Conservation (phyloP, 2,888 invertebrate species). For the Phaedon cochleariae region DNA sequence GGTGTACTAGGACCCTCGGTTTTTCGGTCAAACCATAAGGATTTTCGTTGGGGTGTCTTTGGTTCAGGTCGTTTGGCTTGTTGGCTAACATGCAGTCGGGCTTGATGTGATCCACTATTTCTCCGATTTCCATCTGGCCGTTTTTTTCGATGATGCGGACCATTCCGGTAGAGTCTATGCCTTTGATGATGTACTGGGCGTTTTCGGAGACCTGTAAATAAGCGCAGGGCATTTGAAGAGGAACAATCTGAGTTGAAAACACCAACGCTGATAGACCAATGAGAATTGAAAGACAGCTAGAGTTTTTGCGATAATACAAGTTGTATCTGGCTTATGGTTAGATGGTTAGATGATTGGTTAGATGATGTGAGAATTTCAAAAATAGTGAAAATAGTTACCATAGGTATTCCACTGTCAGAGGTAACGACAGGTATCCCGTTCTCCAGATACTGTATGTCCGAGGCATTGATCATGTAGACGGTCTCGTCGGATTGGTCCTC, state of each 20-base stretch:
- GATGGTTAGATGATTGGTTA: no score
- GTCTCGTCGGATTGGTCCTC: slow-evolving; percentile 45
- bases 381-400: slow-evolving; percentile 34
- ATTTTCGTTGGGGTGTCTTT: slow-evolving; percentile 24
- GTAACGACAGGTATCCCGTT: slow-evolving; percentile 47
- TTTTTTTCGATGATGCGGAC: slow-evolving; percentile 49
- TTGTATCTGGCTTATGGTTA: no score
- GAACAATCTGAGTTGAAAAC: not conserved
- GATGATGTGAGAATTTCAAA: no score
- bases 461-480: slow-evolving; percentile 50
- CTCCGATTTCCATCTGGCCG: slow-evolving; percentile 34
- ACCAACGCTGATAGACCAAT: no score
- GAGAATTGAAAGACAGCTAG: no score
- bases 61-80: slow-evolving; percentile 34
- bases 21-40: slow-evolving; percentile 22
- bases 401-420: slow-evolving; percentile 43
- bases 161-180: slow-evolving; percentile 47
- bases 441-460: slow-evolving; percentile 51
- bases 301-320: no score
- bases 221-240: not conserved
- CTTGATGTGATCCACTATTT: slow-evolving; percentile 48
- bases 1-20: slow-evolving; percentile 44
- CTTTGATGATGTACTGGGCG: slow-evolving; percentile 52
- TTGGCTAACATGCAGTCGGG: slow-evolving; percentile 48
- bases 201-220: slow-evolving; percentile 47